Base-by-base conservation (phyloP, 2,797 vertebrate genomes). In the Lepus townsendii region DNA sequence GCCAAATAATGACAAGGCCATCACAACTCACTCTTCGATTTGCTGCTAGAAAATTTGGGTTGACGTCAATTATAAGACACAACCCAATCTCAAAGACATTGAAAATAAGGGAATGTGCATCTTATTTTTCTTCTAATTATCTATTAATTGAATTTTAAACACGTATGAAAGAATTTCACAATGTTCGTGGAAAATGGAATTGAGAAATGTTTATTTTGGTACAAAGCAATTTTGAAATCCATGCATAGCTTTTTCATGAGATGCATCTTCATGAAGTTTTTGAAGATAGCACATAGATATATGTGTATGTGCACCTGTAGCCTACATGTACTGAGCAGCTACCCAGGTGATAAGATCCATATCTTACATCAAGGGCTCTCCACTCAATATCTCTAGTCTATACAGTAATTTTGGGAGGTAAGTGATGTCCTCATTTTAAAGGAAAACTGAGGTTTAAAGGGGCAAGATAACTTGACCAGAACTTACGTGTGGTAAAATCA, bases 51-150 rank as follows among this genome's bases (percentile, higher is more conserved):
- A 78, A 63, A 35, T 35, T 80, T 57, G 32, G 78, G 47, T 42
- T 62, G 13, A 78, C 32, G 62, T 77, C 80, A 69, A 14, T 65
- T 60, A 62, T 87, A 86, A 95, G 65, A 75, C 11, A 62, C 73
- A 76, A 9, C 47, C 7, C 80, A 82, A 47, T 63, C 82, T 86
- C 73, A 88, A 80, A 57, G 7, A 57, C 54, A 57, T 57, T 57
- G 54, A 57, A 47, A 47, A 47, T 47, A 47, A 47, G 8, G 42
- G 26, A 63, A 50, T 14, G 1, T 42, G 4, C 27, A 19, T 94
- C 66, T 95, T 85, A 66, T 71, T 38, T 83, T 92, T 88, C 66
- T 90, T 68, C 50, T 73, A 83, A 80, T 90, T 78, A 88, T 52
- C 42, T 80, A 71, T 75, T 80, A 30, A 57, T 88, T 88, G 90